These are phyloP conservation scores for Solenopsis invicta DNA, from an alignment of 1,140 invertebrate species.

Conservation along the genomic window DNA sequence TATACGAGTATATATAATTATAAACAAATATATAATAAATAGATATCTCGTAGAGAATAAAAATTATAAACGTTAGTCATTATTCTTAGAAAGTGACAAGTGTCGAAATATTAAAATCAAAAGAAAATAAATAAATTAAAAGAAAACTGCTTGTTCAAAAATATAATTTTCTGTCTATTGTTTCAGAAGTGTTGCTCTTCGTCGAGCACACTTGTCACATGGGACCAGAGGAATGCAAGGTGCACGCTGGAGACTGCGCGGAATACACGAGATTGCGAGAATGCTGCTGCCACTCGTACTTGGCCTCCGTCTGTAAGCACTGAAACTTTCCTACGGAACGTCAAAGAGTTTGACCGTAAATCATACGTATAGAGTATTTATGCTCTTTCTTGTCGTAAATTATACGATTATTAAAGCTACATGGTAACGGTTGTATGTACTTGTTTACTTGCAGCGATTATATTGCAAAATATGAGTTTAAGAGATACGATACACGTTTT, in stretches of 20 bases:
- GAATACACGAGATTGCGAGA: conserved; percentile 89
- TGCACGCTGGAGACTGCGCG: conserved; percentile 89
- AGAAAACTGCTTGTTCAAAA: background rate
- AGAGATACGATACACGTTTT: background rate
- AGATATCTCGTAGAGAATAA: background rate
- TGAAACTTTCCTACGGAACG: background rate
- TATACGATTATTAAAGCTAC: background rate
- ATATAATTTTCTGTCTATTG: conserved; percentile 1
- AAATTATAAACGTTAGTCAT: background rate
- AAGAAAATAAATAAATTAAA: background rate
- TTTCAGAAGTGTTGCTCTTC: conserved; percentile 89
- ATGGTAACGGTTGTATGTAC: background rate
- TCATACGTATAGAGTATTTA: background rate
- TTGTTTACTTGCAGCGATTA: background rate
- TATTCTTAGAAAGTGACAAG: background rate
- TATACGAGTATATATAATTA: background rate
- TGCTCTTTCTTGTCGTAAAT: background rate
- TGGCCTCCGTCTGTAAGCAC: conserved; percentile 89
- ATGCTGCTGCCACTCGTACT: conserved; percentile 90
- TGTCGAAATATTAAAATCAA: background rate
- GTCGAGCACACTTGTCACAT: conserved; percentile 90
- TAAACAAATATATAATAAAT: background rate
- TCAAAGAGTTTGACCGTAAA: background rate
- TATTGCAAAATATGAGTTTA: background rate
- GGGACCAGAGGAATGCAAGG: conserved; percentile 88